Evolutionary conservation across 2,797 vertebrate species (phyloP), one percentile per base, ranked within the genome.

Genomic region (Scolopax bukidnonensis): DNA sequence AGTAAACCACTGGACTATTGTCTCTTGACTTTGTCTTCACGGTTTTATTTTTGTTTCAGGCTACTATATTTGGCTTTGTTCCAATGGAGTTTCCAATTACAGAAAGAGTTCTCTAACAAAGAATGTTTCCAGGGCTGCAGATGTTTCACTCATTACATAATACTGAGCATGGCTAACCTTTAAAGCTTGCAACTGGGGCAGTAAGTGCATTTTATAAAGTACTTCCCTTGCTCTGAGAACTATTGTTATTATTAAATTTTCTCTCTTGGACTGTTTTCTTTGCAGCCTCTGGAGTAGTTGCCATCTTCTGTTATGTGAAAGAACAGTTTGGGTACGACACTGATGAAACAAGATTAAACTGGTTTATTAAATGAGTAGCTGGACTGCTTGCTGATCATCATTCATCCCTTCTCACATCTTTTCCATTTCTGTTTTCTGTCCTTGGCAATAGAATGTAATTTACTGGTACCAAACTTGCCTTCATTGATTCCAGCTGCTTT

Each of bases 101-200:
- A 87, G 95, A 92, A 94, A 89, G 78, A 63, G 33, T 92, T 95
- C 84, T 89, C 16, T 85, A 85, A 83, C 90, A 95, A 94, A 95
- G 94, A 95, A 83, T 93, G 94, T 96, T 96, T 95, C 92, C 90
- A 97, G 71, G 78, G 84, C 84, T 93, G 89, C 89, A 96, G 93
- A 93, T 96, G 86, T 97, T 93, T 97, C 81, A 57, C 70, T 80
- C 60, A 71, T 96, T 96, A 89, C 74, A 84, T 95, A 95, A 96
- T 90, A 82, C 51, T 89, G 70, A 92, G 48, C 68, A 36, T 84
- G 60, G 75, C 68, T 95, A 94, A 89, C 81, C 78, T 89, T 90
- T 96, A 92, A 83, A 87, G 27, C 61, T 95, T 70, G 68, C 51
- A 76, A 28, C 54, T 85, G 77, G 48, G 45, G 56, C 71, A 85